phyloP scores from a whole-genome alignment of 2,797 vertebrate species.

The Bothrops alternatus region DNA sequence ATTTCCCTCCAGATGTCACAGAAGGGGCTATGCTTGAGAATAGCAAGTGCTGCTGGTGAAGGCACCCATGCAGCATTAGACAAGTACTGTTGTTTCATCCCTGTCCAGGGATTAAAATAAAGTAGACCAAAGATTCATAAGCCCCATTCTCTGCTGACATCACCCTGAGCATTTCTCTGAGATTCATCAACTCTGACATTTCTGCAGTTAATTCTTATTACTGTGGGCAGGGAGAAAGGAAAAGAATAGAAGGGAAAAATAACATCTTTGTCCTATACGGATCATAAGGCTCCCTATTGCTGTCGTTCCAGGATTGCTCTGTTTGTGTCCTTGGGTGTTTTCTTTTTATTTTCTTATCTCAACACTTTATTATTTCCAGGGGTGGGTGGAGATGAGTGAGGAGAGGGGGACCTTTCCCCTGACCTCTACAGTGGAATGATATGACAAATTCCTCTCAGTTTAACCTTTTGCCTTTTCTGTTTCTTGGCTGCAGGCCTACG shows the following conservation, averaged over 20 bases:
- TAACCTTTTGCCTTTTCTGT: conserved; percentile 23
- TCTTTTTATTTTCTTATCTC: not conserved
- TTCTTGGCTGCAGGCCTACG: conserved; percentile 6
- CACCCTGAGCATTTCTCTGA: not conserved
- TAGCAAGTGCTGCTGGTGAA: not conserved
- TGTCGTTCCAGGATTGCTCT: not conserved
- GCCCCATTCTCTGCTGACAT: not conserved
- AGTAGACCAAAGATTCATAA: not conserved
- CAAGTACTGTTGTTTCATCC: not conserved
- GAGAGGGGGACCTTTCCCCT: not conserved
- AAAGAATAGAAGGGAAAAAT: not conserved
- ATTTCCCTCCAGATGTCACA: not conserved
- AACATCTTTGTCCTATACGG: not conserved
- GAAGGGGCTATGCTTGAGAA: not conserved
- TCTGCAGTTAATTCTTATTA: not conserved
- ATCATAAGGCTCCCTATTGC: not conserved
- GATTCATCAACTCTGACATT: not conserved
- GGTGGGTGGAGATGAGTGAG: not conserved
- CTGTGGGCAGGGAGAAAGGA: not conserved
- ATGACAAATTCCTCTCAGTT: not conserved
- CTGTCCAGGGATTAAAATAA: not conserved
- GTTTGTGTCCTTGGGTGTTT: not conserved
- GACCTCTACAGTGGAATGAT: not conserved
- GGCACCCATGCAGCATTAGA: not conserved
- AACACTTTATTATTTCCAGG: not conserved